Evolutionary conservation across 1,140 invertebrate species (phyloP).

Genomic region (Drosophila prosaltans): DNA sequence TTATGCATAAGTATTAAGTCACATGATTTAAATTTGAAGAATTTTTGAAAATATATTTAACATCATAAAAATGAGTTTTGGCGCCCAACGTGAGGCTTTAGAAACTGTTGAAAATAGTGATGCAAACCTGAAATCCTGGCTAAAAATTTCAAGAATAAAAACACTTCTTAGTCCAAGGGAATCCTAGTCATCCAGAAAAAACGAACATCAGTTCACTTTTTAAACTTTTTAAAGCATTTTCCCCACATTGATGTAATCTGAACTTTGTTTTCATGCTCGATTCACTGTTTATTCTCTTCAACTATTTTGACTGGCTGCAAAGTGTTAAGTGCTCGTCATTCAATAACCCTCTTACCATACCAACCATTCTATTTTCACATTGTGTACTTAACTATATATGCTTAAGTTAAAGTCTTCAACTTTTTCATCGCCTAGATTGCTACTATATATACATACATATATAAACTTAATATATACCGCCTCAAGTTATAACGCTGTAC

Average conservation of each 20-base stretch:
- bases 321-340: constrained; percentile 26
- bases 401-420: constrained; percentile 22
- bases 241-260: neutral
- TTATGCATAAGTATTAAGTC: too few relatives aligned
- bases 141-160: too few relatives aligned
- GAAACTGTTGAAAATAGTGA: too few relatives aligned
- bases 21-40: too few relatives aligned
- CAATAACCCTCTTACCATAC: constrained; percentile 27
- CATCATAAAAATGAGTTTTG: too few relatives aligned
- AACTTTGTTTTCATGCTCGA: neutral
- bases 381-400: constrained; percentile 29
- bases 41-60: too few relatives aligned
- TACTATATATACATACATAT: neutral
- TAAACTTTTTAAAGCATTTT: neutral
- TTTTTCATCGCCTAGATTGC: constrained; percentile 24
- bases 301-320: constrained; percentile 13
- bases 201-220: neutral
- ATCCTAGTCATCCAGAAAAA: neutral
- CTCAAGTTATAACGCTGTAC: constrained; percentile 15
- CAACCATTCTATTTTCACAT: constrained; percentile 35
- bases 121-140: too few relatives aligned
- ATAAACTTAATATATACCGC: neutral
- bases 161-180: too few relatives aligned
- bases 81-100: too few relatives aligned
- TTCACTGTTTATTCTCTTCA: neutral